phyloP scores from a whole-genome alignment of 1,140 invertebrate species.

The Hycleus phaleratus region DNA sequence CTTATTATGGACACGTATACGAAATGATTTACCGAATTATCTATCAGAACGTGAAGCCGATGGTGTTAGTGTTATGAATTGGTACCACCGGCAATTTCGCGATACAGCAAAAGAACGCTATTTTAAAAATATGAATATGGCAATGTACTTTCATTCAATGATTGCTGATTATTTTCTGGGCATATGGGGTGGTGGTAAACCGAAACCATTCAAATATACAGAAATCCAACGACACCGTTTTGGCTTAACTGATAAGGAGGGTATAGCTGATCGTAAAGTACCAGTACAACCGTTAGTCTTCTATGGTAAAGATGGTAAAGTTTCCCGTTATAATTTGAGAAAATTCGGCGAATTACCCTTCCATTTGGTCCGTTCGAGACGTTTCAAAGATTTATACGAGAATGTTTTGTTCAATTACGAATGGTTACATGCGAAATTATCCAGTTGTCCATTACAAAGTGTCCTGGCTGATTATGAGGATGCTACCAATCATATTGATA shows the following conservation, averaged over 20 bases:
- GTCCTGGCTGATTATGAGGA: constrained; percentile 95
- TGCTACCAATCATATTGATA: constrained; percentile 73
- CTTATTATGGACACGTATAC: constrained; percentile 88
- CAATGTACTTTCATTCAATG: constrained; percentile 92
- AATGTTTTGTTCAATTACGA: constrained; percentile 96
- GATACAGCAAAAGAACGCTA: constrained; percentile 90
- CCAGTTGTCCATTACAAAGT: constrained; percentile 89
- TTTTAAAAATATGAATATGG: constrained; percentile 95
- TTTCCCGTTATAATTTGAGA: constrained; percentile 77
- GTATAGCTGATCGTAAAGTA: constrained; percentile 91
- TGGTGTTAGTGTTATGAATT: constrained; percentile 94
- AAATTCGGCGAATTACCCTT: constrained; percentile 95
- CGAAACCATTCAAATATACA: constrained; percentile 95
- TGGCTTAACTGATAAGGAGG: constrained; percentile 82
- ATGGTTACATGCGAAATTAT: constrained; percentile 94
- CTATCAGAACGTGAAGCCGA: constrained; percentile 93
- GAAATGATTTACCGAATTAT: constrained; percentile 93
- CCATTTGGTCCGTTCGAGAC: constrained; percentile 81
- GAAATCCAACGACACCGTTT: constrained; percentile 88
- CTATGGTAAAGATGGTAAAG: constrained; percentile 77
- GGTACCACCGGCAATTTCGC: constrained; percentile 93
- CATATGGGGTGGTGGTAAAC: constrained; percentile 88
- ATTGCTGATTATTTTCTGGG: constrained; percentile 97
- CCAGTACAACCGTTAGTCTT: constrained; percentile 93
- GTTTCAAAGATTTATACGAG: constrained; percentile 88